phyloP scores from a whole-genome alignment of 2,113 vertebrate genomes.

The Neodontobutis hainanensis region DNA sequence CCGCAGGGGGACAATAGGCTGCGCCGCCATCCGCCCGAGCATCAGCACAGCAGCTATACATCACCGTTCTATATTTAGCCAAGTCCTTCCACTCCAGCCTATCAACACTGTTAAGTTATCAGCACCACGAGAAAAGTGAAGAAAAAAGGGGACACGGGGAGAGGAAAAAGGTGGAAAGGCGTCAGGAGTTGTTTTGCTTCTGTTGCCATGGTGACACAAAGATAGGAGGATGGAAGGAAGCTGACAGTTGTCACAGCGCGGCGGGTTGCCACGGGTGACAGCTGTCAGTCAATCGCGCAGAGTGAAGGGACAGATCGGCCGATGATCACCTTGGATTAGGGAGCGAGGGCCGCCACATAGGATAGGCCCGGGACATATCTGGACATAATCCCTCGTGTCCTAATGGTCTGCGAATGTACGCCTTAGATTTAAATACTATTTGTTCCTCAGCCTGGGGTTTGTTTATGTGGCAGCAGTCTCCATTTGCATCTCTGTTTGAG shows the following conservation, averaged over 20 bases:
- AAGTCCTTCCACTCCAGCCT: constrained; percentile 58
- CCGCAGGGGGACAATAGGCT: constrained; percentile 45
- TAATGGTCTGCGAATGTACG: constrained; percentile 11
- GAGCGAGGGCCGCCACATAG: constrained; percentile 43
- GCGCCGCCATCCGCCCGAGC: constrained; percentile 23
- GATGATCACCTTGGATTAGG: constrained; percentile 74
- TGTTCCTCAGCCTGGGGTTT: constrained; percentile 2
- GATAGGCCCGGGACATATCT: constrained; percentile 48
- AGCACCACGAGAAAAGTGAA: constrained; percentile 21
- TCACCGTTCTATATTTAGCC: constrained; percentile 69
- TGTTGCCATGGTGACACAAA: constrained; percentile 67
- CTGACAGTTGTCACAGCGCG: constrained; percentile 65
- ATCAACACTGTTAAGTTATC: constrained; percentile 57
- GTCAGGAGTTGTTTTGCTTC: constrained; percentile 58
- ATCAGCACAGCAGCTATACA: constrained; percentile 43
- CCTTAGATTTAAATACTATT: constrained; percentile 10
- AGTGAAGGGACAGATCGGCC: constrained; percentile 67
- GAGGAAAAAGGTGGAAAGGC: background rate
- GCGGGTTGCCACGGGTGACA: constrained; percentile 69
- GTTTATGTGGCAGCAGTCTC: constrained; percentile 20
- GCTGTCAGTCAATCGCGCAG: constrained; percentile 73
- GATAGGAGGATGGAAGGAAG: constrained; percentile 30
- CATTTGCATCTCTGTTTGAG: constrained; percentile 5
- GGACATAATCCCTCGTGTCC: constrained; percentile 56
- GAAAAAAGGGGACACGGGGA: constrained; percentile 2